Conservation (phyloP, 1,140 invertebrate genomes). For the Bemisia tabaci region DNA sequence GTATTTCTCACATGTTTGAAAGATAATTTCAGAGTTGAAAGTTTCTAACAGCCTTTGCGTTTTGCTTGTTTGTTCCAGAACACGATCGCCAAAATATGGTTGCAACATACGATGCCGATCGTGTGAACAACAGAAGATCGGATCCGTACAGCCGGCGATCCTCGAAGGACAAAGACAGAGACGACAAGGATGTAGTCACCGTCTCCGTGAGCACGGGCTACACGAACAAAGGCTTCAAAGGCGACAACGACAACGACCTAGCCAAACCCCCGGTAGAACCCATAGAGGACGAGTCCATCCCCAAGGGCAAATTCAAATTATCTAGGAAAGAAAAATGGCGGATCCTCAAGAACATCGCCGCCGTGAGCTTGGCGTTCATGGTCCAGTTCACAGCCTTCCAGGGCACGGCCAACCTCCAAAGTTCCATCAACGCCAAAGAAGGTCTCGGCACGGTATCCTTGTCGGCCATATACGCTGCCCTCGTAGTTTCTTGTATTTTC, state of each 20-base stretch:
- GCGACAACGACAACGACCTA: conserved; percentile 40
- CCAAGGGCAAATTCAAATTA: conserved; percentile 59
- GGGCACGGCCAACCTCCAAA: conserved; percentile 78
- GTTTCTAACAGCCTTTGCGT: no score
- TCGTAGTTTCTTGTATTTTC: conserved; percentile 85
- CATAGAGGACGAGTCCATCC: conserved; percentile 43
- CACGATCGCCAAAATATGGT: neutral
- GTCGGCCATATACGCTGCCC: conserved; percentile 72
- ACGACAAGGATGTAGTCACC: conserved; percentile 20
- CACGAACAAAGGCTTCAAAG: conserved; percentile 51
- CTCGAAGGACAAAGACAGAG: neutral
- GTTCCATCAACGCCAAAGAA: conserved; percentile 68
- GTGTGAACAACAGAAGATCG: neutral
- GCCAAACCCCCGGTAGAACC: conserved; percentile 42
- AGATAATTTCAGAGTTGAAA: no score
- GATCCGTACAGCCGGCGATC: neutral
- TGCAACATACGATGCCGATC: neutral
- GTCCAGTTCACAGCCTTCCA: conserved; percentile 87
- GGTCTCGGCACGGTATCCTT: conserved; percentile 68
- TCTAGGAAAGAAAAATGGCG: conserved; percentile 66
- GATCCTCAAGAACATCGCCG: conserved; percentile 73
- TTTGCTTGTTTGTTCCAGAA: neutral
- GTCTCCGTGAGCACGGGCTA: conserved; percentile 32
- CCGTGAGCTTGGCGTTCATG: conserved; percentile 78
- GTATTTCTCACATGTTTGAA: no score